Evolutionary conservation across 2,888 invertebrate species (phyloP).

Genomic region (Helicoverpa assulta): DNA sequence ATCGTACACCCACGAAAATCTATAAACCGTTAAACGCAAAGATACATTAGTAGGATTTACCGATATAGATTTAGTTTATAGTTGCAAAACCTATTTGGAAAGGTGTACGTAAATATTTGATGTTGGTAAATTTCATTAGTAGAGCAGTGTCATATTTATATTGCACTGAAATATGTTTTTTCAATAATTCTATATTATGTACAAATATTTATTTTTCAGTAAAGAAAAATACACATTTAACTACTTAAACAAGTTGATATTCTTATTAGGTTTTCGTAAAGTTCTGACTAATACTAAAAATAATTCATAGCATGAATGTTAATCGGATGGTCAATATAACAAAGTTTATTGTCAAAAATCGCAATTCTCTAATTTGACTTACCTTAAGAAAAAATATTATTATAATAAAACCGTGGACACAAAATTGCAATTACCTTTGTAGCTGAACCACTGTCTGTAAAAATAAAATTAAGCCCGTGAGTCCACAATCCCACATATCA

Average conservation of each 20-base stretch:
- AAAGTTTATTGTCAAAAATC: too few relatives aligned
- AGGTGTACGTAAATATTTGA: conserved; percentile 22
- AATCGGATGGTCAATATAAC: too few relatives aligned
- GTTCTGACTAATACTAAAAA: too few relatives aligned
- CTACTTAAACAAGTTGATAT: too few relatives aligned
- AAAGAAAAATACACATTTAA: neutral
- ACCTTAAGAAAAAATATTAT: too few relatives aligned
- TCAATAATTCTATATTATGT: neutral
- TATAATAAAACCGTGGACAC: too few relatives aligned
- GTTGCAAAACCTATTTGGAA: conserved; percentile 49
- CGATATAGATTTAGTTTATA: conserved; percentile 9
- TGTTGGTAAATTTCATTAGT: conserved; percentile 20
- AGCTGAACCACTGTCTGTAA: too few relatives aligned
- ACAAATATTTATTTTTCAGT: neutral
- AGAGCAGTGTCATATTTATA: conserved; percentile 2
- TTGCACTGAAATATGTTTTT: neutral
- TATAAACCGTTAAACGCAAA: conserved; percentile 43
- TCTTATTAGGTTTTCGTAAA: too few relatives aligned
- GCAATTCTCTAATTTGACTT: too few relatives aligned
- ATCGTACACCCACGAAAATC: conserved; percentile 53
- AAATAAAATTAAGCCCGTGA: neutral
- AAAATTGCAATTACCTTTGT: too few relatives aligned
- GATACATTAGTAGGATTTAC: conserved; percentile 36
- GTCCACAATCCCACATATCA: neutral
- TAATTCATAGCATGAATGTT: too few relatives aligned